These are phyloP conservation scores for Sebastes cheni DNA, from an alignment of 2,797 vertebrate genomes.

Conservation along the genomic window DNA sequence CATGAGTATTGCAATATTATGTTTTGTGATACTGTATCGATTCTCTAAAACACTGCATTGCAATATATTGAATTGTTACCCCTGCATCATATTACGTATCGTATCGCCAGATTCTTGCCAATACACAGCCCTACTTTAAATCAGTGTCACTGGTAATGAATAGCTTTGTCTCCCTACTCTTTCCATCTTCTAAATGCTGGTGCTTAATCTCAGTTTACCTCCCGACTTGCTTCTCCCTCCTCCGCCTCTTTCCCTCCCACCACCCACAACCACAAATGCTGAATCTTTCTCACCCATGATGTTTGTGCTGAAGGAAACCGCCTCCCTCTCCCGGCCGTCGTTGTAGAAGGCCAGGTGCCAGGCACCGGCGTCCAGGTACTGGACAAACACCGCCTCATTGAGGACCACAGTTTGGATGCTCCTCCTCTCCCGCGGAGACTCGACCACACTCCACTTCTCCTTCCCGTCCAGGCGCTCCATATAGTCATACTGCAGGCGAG, in stretches of 20 bases:
- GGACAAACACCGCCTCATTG: constrained; percentile 97
- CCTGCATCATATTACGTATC: too few relatives aligned
- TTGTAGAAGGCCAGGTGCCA: constrained; percentile 99
- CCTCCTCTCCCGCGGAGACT: constrained; percentile 92
- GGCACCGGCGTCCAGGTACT: constrained; percentile 93
- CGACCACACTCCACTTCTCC: constrained; percentile 98
- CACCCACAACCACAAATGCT: not conserved
- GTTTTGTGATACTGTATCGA: too few relatives aligned
- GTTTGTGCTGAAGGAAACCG: constrained; percentile 94
- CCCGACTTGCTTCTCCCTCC: not conserved
- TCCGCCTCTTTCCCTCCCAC: not conserved
- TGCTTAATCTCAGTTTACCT: constrained; percentile 21
- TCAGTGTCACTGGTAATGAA: not conserved
- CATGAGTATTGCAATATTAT: too few relatives aligned
- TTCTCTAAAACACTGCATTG: too few relatives aligned
- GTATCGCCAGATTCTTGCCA: too few relatives aligned
- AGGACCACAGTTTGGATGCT: constrained; percentile 97
- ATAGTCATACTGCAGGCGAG: constrained; percentile 90
- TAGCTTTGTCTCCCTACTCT: not conserved
- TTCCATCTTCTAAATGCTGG: constrained; percentile 17
- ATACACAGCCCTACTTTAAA: not conserved
- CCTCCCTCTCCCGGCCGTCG: constrained; percentile 94
- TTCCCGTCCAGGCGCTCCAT: constrained; percentile 98
- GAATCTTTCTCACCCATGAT: constrained; percentile 87
- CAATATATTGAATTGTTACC: too few relatives aligned